Evolutionary conservation across 2,888 invertebrate species (phyloP).

Genomic region (Cabera pusaria): DNA sequence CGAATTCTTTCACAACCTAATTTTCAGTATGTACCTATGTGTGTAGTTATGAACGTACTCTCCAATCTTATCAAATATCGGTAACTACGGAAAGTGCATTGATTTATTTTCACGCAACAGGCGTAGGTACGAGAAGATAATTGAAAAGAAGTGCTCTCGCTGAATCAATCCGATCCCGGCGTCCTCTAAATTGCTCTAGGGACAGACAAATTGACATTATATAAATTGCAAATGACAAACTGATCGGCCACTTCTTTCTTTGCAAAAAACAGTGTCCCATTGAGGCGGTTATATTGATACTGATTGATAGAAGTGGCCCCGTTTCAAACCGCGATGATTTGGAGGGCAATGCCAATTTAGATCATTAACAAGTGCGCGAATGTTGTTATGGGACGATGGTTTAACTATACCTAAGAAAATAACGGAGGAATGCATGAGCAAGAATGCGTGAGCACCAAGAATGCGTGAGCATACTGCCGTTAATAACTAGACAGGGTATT

Average conservation of each 20-base stretch:
- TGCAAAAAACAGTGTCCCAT: slow-evolving; percentile 40
- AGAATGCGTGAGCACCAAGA: no score
- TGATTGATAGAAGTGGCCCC: slow-evolving; percentile 57
- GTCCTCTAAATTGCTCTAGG: slow-evolving; percentile 23
- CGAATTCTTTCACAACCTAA: slow-evolving; percentile 9
- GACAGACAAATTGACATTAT: slow-evolving; percentile 74
- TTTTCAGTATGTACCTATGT: slow-evolving; percentile 6
- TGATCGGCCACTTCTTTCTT: slow-evolving; percentile 64
- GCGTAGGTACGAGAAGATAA: no score
- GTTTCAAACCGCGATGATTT: slow-evolving; percentile 34
- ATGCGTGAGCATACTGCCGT: no score
- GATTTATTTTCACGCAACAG: neutral
- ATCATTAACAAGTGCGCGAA: slow-evolving; percentile 15
- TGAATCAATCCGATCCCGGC: slow-evolving; percentile 1
- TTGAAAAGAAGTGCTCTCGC: no score
- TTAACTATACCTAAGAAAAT: no score
- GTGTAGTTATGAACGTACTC: neutral
- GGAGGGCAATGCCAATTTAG: slow-evolving; percentile 44
- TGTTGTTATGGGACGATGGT: no score
- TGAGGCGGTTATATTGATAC: slow-evolving; percentile 43
- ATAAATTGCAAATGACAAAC: slow-evolving; percentile 80
- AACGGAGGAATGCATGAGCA: no score
- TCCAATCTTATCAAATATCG: slow-evolving; percentile 2
- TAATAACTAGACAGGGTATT: no score
- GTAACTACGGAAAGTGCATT: slow-evolving; percentile 1